Evolutionary conservation across 2,113 vertebrate species (phyloP).

Genomic region (Spilogale gracilis): DNA sequence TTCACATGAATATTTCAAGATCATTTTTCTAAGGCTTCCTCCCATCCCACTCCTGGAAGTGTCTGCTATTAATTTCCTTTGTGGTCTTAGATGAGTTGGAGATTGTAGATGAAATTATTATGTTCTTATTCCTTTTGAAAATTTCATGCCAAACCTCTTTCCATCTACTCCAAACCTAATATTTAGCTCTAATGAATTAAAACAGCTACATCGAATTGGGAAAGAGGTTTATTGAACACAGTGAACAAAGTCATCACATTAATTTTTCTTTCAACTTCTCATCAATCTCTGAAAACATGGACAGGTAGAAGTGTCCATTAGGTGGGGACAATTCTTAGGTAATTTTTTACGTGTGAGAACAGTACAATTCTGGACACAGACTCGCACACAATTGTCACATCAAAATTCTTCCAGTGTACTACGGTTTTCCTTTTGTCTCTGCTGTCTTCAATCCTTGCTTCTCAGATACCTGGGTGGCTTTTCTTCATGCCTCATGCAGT

Average conservation of each 20-base stretch:
- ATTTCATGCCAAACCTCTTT: background rate
- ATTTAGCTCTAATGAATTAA: slow-evolving; percentile 24
- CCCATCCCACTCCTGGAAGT: background rate
- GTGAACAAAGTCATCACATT: background rate
- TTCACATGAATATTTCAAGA: slow-evolving; percentile 62
- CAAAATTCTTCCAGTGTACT: background rate
- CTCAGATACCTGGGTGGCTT: background rate
- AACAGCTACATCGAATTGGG: background rate
- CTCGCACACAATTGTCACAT: background rate
- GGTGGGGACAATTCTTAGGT: background rate
- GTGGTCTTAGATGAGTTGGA: slow-evolving; percentile 54
- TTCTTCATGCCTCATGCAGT: background rate
- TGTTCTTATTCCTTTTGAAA: slow-evolving; percentile 46
- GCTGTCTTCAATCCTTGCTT: background rate
- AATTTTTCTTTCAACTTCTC: slow-evolving; percentile 17
- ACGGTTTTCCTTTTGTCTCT: background rate
- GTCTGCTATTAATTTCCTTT: slow-evolving; percentile 71
- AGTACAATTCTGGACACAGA: background rate
- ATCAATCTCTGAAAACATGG: background rate
- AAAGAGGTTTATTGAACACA: background rate
- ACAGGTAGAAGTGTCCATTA: background rate
- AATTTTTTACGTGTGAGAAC: background rate
- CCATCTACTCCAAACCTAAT: background rate
- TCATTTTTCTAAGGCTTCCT: slow-evolving; percentile 60
- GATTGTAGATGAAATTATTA: slow-evolving; percentile 38